Evolutionary conservation across 2,888 invertebrate genomes (phyloP), one percentile per base, ranked within the genome.

Genomic region (Drosophila meridionalis): DNA sequence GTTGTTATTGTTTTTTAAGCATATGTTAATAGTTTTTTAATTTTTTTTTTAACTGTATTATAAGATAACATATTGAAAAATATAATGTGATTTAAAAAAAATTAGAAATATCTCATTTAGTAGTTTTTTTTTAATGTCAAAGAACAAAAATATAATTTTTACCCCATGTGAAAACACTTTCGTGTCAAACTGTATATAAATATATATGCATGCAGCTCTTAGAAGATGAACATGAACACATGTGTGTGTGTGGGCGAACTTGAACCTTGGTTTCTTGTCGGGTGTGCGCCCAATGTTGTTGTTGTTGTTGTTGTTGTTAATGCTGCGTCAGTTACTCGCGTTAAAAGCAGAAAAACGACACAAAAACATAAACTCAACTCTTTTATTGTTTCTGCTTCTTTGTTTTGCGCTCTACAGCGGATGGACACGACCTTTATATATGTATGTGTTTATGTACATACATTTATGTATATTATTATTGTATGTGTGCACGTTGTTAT

Each of bases 341-440:
- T 34, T 60, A 38, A 75, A 55, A 69, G 57, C 45, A 68, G 36
- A 20, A 59, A 74, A 40, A 66, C 66, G 52, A 57, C 59, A 63
- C 60, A 53, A 59, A 50, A 45, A 70, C 2, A 45, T 26, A 28
- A 58, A 60, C 42, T 66, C 48, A 47, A 53, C 64, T 68, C 67
- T 70, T 70, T 64, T 42, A 70, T 78, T 74, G 73, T 64, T 76
- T 68, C 55, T 66, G 45, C 52, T 62, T 53, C 69, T 85, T 69
- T 83, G 73, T 73, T 69, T 61, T 65, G 69, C 66, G 56, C 69
- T 82, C 36, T 34, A 68, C 53, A 73, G 67, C 65, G 67, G 72
- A 70, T 78, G 81, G 70, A 78, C 72, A 67, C 82, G 82, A 81
- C 82, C 87, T 87, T 75, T 86, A 73, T 43, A 52, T 45, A 40